Conservation (phyloP, 1,140 invertebrate genomes). For the Drosophila nebulosa region DNA sequence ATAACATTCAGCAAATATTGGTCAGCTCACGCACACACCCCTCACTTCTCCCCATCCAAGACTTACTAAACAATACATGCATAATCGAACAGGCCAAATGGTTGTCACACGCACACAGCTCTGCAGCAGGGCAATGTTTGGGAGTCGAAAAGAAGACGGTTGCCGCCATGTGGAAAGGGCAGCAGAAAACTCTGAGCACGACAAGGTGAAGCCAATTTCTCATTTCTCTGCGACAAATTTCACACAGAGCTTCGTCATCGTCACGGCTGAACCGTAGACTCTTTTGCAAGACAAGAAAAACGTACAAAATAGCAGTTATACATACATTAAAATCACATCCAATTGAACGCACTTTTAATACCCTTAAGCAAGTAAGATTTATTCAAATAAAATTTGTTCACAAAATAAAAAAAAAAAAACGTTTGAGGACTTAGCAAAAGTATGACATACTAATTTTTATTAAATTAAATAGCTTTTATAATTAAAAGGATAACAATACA, state of each 20-base stretch:
- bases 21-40: slow-evolving; percentile 24
- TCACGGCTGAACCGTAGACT: slow-evolving; percentile 27
- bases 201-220: slow-evolving; percentile 10
- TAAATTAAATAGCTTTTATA: too few relatives aligned
- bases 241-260: slow-evolving; percentile 13
- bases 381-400: background rate
- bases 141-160: background rate
- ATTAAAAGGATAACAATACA: too few relatives aligned
- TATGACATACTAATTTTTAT: too few relatives aligned
- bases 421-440: too few relatives aligned
- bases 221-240: slow-evolving; percentile 39
- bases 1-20: slow-evolving; percentile 53
- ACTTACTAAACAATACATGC: slow-evolving; percentile 26
- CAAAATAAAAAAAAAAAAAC: too few relatives aligned
- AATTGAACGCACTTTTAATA: slow-evolving; percentile 24
- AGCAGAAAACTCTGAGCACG: background rate
- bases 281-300: slow-evolving; percentile 37
- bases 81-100: slow-evolving; percentile 63
- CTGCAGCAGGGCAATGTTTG: background rate
- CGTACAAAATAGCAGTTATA: slow-evolving; percentile 15
- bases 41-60: background rate
- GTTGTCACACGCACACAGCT: slow-evolving; percentile 22
- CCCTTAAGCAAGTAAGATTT: background rate
- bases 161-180: background rate
- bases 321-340: slow-evolving; percentile 39